Conservation (phyloP, 2,888 invertebrate genomes). For the Metellina segmentata region DNA sequence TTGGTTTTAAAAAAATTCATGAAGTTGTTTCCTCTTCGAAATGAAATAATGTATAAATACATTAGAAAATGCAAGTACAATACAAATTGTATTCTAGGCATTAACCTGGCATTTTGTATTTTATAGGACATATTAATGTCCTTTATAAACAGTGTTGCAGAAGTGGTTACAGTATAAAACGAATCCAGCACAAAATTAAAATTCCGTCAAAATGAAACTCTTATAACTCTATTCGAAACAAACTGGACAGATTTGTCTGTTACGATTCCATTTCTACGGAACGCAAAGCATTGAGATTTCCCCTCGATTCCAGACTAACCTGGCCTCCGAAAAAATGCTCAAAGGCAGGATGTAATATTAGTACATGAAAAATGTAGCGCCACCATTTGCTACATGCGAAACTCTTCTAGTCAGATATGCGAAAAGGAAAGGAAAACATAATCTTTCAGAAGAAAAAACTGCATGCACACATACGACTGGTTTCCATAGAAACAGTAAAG, state of each 20-base stretch:
- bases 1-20: too few relatives aligned
- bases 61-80: too few relatives aligned
- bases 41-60: too few relatives aligned
- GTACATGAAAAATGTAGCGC: neutral
- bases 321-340: neutral
- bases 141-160: too few relatives aligned
- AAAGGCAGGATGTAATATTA: neutral
- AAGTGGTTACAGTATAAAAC: too few relatives aligned
- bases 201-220: too few relatives aligned
- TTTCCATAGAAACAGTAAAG: neutral
- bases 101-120: too few relatives aligned
- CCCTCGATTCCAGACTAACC: neutral
- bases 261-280: neutral
- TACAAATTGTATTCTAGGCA: too few relatives aligned
- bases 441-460: neutral
- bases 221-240: too few relatives aligned
- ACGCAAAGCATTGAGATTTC: neutral
- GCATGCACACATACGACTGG: neutral
- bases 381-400: neutral
- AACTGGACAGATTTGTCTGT: neutral
- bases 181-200: too few relatives aligned
- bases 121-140: too few relatives aligned
- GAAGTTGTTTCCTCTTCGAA: too few relatives aligned
- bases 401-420: neutral
- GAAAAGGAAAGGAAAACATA: neutral